Base-by-base conservation (phyloP, 2,888 invertebrate genomes). In the Clivina fossor region DNA sequence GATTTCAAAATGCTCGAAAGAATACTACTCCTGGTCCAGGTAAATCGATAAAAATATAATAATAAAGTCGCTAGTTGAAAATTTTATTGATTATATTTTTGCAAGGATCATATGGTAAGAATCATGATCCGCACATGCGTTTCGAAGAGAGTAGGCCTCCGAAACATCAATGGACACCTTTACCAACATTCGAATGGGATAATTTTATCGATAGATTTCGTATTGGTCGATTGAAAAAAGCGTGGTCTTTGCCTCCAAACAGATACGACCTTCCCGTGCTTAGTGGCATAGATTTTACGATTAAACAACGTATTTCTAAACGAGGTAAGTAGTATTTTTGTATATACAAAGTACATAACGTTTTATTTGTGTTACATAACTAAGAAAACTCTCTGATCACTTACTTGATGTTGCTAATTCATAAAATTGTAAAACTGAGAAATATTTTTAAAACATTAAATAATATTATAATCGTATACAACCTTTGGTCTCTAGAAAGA, bases 131-230 rank as follows among this genome's bases (percentile, higher is more conserved):
- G 8, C 20, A 46, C 20, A 15, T 26, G 8, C 11, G 50, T 13
- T 40, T 8, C 3, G 32, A 50, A 41, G 50, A 50, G 22, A 9
- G 30, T 8, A 2, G 32, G 1, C 3, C 1, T 18, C 50, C 50
- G 4, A 59, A 58, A 20, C 61, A 64, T 19, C 40, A 50, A 40
- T 63, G 71, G 54, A 66, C 66, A 1, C 55, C 57, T 8, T 35
- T 61, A 1, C 68, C 68, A 2, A 56, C 64, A 2, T 70, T 73
- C 43, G 72, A 73, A 62, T 68, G 64, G 64, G 70, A 71, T 48
- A 69, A 71, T 3, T 50, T 50, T 30, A 49, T 60, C 0, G 62
- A 66, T 13, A 63, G 73, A 18, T 72, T 72, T 50, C 68, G 65
- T 58, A 59, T 59, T 15, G 54, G 26, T 2, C 28, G 41, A 1